Base-by-base conservation (phyloP, 92 coral and sea anemone species). In the Actinostola sp. region DNA sequence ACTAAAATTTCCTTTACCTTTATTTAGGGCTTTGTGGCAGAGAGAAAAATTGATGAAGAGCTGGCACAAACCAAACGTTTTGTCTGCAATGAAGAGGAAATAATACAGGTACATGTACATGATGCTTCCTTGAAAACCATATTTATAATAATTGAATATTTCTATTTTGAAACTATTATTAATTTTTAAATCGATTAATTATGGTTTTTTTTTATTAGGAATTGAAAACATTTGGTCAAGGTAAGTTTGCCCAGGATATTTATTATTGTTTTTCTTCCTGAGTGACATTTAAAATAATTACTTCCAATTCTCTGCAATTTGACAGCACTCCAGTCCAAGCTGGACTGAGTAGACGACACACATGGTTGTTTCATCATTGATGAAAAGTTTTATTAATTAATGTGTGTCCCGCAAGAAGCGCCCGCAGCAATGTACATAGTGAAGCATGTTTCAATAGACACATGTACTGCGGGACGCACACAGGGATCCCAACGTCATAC, bases 1-100 rank as follows among this genome's bases (percentile, higher is more conserved):
- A 11, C 27, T 41, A 33, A 12, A 67, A 31, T 34, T 32, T 14
- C 3, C 35, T 24, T 46, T 24, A 24, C 52, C 55, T 12, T 60
- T 46, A 30, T 35, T 38, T 71, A 94, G 98, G 84, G 79, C 72
- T 94, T 94, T 80, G 98, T 94, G 19, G 88, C 89, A 20, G 97
- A 94, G 63, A 78, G 98, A 38, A 94, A 92, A 75, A 79, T 94
- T 67, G 98, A 94, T 71, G 98, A 94, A 77, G 98, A 94, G 63
- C 79, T 94, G 39, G 98, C 97, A 45, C 91, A 81, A 77, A 94
- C 98, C 35, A 91, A 78, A 27, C 83, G 98, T 42, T 94, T 94
- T 83, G 69, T 85, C 33, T 75, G 95, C 46, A 92, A 94, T 25
- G 91, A 91, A 61, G 98, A 94, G 3, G 69, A 88, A 78, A 44